Evolutionary conservation across 1,140 invertebrate species (phyloP).

Genomic region (Drosophila baimaii): DNA sequence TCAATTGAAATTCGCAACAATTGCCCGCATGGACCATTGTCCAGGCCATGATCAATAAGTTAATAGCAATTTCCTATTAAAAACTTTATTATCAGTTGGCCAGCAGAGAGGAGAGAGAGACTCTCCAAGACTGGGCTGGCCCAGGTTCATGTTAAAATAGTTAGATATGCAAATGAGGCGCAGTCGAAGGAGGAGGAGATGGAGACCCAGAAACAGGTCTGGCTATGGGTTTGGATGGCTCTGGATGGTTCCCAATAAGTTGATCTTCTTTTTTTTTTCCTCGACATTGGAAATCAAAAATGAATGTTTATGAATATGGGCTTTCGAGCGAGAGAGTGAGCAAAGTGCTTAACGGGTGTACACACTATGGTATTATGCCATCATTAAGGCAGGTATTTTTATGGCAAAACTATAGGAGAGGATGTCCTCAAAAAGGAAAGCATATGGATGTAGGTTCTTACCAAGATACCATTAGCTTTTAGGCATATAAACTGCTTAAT

Average conservation of each 20-base stretch:
- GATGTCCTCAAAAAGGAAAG: not conserved
- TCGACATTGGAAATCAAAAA: slow-evolving; percentile 36
- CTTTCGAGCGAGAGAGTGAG: slow-evolving; percentile 4
- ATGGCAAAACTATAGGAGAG: too few relatives aligned
- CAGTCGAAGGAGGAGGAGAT: not conserved
- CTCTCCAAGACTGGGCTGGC: too few relatives aligned
- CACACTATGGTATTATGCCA: not conserved
- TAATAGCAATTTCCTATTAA: slow-evolving; percentile 81
- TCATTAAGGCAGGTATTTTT: slow-evolving; percentile 7
- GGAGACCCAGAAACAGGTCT: slow-evolving; percentile 19
- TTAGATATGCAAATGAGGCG: slow-evolving; percentile 73
- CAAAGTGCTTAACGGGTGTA: not conserved
- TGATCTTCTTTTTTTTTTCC: slow-evolving; percentile 6
- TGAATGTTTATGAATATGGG: slow-evolving; percentile 36
- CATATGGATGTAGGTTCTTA: too few relatives aligned
- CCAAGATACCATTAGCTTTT: not conserved
- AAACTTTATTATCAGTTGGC: slow-evolving; percentile 78
- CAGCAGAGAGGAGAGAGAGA: too few relatives aligned
- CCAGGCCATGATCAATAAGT: slow-evolving; percentile 69
- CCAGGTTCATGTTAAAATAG: slow-evolving; percentile 63
- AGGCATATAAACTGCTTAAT: not conserved
- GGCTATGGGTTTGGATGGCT: not conserved
- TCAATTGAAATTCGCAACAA: slow-evolving; percentile 70
- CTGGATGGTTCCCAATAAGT: not conserved
- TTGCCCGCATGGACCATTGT: slow-evolving; percentile 46